Percentiles rank a stretch among this genome's conserved stretches.
These are phyloP conservation scores for Eretmocerus hayati DNA, from an alignment of 2,888 invertebrate genomes.

Conservation along the genomic window DNA sequence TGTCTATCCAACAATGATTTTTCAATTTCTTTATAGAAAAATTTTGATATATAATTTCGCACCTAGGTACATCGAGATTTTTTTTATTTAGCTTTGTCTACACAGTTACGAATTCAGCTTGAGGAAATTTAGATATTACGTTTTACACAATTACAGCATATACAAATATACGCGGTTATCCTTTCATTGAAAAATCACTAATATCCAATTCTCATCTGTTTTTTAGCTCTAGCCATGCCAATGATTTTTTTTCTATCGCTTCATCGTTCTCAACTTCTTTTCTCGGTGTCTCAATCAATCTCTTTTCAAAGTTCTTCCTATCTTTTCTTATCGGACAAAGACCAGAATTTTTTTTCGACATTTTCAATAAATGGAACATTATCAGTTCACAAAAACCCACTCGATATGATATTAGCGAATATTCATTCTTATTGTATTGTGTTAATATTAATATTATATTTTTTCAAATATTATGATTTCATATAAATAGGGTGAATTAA, in stretches of 20 bases:
- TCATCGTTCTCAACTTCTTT: too few species aligned
- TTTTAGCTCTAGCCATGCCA: conserved; percentile 6
- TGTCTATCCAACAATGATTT: conserved; percentile 16
- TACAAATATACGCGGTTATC: conserved; percentile 20
- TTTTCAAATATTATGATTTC: conserved; percentile 46
- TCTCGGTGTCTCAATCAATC: conserved; percentile 4
- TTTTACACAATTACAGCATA: conserved; percentile 20
- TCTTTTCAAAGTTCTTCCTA: too few species aligned
- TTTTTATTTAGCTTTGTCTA: too few species aligned
- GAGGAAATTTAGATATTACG: conserved; percentile 9
- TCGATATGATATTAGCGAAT: conserved; percentile 46
- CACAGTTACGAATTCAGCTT: conserved; percentile 21
- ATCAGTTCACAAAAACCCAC: conserved; percentile 47
- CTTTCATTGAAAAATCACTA: conserved; percentile 14
- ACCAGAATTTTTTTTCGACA: conserved; percentile 32
- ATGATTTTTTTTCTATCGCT: conserved; percentile 1
- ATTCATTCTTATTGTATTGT: conserved; percentile 45
- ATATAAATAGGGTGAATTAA: conserved; percentile 42
- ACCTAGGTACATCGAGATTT: too few species aligned
- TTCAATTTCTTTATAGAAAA: too few species aligned
- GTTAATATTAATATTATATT: conserved; percentile 47
- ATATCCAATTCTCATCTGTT: conserved; percentile 2
- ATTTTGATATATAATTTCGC: too few species aligned
- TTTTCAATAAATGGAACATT: conserved; percentile 37
- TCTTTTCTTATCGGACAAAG: conserved; percentile 28